Base-by-base conservation (phyloP, 2,888 invertebrate genomes). In the Buathra laborator region DNA sequence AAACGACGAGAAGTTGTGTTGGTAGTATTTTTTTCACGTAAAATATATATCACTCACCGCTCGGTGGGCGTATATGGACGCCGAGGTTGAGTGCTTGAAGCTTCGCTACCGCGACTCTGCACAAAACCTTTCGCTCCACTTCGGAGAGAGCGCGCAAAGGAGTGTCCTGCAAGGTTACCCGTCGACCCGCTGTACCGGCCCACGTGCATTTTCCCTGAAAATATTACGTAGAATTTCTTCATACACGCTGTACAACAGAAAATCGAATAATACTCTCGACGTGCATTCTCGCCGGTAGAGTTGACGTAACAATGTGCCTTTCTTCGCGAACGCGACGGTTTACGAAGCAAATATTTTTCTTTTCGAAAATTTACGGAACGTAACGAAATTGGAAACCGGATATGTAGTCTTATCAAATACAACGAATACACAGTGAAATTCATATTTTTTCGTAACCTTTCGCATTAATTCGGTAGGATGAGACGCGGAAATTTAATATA, bases 1-100 rank as follows among this genome's bases (percentile, higher is more conserved):
- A 37, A 37, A 9, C 7, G 37, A 37, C 37, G 37, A 5, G 37
- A 37, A 37, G 37, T 9, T 0, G 37, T 37, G 37, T 9, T 9
- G 37, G 37, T 37, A 37, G 37, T 44, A 43, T n/a, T 19, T n/a
- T 29, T 44, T 32, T 24, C 12, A 32, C n/a, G 51, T 32, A 51
- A 43, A 59, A 66, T 66, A 76, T 9, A 37, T 9, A 37, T 76
- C 56, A 92, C 95, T 95, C 92, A 98, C 98, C 98, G 95, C 96
- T 96, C 71, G 98, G 98, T 92, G 97, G 96, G 94, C 96, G 96
- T 91, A 98, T 95, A 86, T 95, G 95, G 87, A 97, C 97, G 51
- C 98, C 98, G 44, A 98, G 96, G 94, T 98, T 97, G 90, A 98
- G 95, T 89, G 97, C 97, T 93, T 97, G 97, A 82, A 99, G 96